phyloP scores from a whole-genome alignment of 2,113 vertebrate genomes.

The Ameiurus melas region DNA sequence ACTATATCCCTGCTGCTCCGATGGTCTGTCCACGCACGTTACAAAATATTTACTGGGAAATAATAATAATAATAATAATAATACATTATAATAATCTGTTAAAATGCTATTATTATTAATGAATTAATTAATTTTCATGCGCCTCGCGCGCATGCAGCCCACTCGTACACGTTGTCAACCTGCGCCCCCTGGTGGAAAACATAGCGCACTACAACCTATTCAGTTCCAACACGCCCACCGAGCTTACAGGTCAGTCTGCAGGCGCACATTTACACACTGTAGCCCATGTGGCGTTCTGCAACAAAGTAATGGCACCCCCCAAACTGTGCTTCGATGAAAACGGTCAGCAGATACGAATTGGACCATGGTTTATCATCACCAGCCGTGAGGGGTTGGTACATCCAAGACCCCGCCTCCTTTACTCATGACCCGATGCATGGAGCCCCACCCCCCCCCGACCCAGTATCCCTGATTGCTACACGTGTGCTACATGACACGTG shows the following conservation, averaged over 20 bases:
- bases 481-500: background rate
- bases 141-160: background rate
- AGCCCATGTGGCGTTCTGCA: background rate
- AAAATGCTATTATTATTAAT: background rate
- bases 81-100: background rate
- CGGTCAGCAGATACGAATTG: no score
- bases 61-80: background rate
- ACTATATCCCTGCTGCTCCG: background rate
- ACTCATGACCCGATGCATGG: background rate
- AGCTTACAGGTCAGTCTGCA: background rate
- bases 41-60: background rate
- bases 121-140: background rate
- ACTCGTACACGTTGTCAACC: background rate
- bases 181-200: constrained; percentile 9
- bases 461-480: no score
- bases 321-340: background rate
- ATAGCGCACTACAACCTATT: background rate
- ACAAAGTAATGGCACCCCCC: background rate
- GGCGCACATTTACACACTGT: background rate
- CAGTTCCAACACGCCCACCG: background rate
- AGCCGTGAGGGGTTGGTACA: background rate
- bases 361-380: background rate
- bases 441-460: background rate
- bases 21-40: background rate
- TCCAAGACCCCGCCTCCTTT: background rate